Evolutionary conservation across 2,113 vertebrate genomes (phyloP).

Genomic region (Serilophus lunatus): DNA sequence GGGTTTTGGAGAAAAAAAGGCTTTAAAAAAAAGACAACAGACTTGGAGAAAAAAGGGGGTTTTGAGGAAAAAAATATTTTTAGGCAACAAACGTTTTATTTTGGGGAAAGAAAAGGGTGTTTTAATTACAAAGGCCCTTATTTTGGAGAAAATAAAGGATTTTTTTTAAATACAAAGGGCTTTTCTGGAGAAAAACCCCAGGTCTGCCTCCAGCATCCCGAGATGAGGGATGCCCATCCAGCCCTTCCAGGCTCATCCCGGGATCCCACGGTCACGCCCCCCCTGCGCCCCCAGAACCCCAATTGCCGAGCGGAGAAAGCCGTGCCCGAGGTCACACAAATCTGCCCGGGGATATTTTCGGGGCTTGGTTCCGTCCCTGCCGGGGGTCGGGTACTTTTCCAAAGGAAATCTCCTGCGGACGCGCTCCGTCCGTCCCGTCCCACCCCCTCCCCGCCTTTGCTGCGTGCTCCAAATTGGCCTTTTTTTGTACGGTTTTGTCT

Average conservation of each 20-base stretch:
- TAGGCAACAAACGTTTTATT: not conserved
- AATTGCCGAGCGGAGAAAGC: accelerated
- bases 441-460: accelerated
- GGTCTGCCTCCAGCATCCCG: too few relatives aligned
- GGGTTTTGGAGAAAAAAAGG: not conserved
- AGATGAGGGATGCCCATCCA: accelerated
- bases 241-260: accelerated
- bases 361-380: too few relatives aligned
- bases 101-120: not conserved
- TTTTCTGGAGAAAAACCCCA: too few relatives aligned
- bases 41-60: not conserved
- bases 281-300: too few relatives aligned
- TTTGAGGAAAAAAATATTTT: too few relatives aligned
- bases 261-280: not conserved
- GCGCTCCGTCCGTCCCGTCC: not conserved
- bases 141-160: not conserved
- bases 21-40: not conserved
- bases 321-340: not conserved
- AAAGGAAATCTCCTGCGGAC: not conserved
- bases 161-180: not conserved
- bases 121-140: not conserved
- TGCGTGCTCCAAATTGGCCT: not conserved
- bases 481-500: not conserved
- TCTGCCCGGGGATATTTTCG: too few relatives aligned
- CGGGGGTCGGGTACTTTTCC: constrained; percentile 45